These are phyloP conservation scores for Hemiprocne comata DNA, from an alignment of 2,113 vertebrate species.

Conservation along the genomic window DNA sequence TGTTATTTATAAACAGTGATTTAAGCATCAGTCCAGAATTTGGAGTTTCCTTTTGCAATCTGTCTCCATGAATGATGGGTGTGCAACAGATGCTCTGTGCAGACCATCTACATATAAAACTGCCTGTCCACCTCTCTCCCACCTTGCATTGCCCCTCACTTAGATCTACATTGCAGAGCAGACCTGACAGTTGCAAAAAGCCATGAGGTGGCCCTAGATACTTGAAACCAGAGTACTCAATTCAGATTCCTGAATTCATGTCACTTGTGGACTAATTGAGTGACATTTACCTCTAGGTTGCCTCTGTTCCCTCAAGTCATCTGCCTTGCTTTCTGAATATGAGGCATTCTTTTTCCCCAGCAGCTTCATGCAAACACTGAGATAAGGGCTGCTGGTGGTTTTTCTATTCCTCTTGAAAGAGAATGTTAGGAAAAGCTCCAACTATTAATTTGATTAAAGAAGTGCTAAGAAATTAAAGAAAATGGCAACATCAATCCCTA, in stretches of 20 bases:
- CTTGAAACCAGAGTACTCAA: background rate
- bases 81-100: background rate
- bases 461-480: slow-evolving; percentile 40
- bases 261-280: background rate
- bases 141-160: background rate
- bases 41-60: background rate
- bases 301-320: background rate
- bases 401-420: background rate
- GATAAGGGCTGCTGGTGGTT: background rate
- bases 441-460: slow-evolving; percentile 57
- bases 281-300: background rate
- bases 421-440: slow-evolving; percentile 30
- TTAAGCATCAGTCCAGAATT: background rate
- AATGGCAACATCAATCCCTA: slow-evolving; percentile 37
- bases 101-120: background rate
- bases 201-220: background rate
- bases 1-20: background rate
- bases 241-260: background rate
- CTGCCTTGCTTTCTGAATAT: background rate
- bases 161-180: background rate
- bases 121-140: background rate
- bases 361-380: background rate
- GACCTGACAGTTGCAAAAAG: background rate
- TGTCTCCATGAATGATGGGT: background rate
- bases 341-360: background rate